Evolutionary conservation across 2,888 invertebrate genomes (phyloP), one percentile per base, ranked within the genome.

Genomic region (Patella caerulea): DNA sequence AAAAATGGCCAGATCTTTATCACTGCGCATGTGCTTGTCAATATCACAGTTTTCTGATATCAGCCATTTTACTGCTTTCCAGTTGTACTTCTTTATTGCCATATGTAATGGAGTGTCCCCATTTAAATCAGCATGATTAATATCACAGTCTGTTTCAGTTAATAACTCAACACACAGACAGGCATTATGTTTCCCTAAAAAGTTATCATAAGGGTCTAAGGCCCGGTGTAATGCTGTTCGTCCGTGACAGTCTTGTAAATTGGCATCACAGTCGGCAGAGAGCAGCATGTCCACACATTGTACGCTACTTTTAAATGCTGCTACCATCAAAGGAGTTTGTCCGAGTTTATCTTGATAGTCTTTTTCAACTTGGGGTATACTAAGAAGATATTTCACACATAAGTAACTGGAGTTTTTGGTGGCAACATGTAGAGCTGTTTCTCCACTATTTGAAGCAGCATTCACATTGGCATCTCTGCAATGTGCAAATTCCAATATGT

Each of bases 41-140:
- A 65, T 9, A 65, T 65, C 19, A 65, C 65, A 65, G 24, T 65
- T 65, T 19, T 65, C 65, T 24, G 24, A 65, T 24, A 65, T 24
- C 65, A 65, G 1, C 65, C 65, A 65, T 24, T 24, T 19, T 2
- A 65, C 65, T 24, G 19, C 65, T 9, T 24, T 11, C 65, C 65
- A 65, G 24, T 65, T 65, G 7, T 65, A 65, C 11, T 65, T 65
- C 24, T 65, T 19, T 24, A 65, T 24, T 24, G 65, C 65, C 19
- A 65, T 65, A 65, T 65, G 65, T 65, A 65, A 19, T 11, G 65
- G 65, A 65, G 65, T 65, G 65, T 65, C 19, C 9, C 65, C 19
- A 0, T 24, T 65, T 24, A 24, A 24, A 65, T 65, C 65, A 24
- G 19, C 12, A 14, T 24, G 65, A 19, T 65, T 65, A 24, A 65